phyloP scores from a whole-genome alignment of 2,797 vertebrate genomes.

The Megaceryle alcyon region DNA sequence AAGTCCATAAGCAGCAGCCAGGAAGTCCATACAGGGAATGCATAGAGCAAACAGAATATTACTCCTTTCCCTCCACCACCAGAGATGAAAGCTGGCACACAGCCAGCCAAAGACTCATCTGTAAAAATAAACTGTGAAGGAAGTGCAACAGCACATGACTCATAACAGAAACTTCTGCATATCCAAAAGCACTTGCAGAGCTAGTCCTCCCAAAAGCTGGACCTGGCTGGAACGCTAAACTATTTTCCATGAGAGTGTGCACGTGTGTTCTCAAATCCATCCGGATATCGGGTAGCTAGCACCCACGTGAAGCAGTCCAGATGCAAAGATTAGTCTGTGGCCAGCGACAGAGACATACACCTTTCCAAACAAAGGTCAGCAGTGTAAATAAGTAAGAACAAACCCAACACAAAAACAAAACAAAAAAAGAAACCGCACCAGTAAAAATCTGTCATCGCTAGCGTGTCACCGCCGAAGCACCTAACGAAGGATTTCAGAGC shows the following conservation, averaged over 20 bases:
- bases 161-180: not conserved
- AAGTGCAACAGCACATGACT: not conserved
- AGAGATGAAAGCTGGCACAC: not conserved
- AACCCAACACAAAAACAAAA: not conserved
- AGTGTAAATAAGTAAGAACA: not conserved
- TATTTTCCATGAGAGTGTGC: accelerated
- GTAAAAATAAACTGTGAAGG: not conserved
- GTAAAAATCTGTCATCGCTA: not conserved
- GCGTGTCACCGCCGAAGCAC: not conserved
- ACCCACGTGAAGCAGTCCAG: accelerated
- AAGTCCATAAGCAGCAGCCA: not conserved
- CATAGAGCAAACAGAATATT: not conserved
- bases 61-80: not conserved
- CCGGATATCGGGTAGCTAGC: accelerated
- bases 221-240: not conserved
- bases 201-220: not conserved
- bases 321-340: not conserved
- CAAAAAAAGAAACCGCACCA: not conserved
- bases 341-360: not conserved
- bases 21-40: not conserved
- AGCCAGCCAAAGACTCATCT: not conserved
- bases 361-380: not conserved
- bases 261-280: not conserved
- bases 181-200: not conserved
- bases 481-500: accelerated